Evolutionary conservation across 2,888 invertebrate species (phyloP).

Genomic region (Fragum whitleyi): DNA sequence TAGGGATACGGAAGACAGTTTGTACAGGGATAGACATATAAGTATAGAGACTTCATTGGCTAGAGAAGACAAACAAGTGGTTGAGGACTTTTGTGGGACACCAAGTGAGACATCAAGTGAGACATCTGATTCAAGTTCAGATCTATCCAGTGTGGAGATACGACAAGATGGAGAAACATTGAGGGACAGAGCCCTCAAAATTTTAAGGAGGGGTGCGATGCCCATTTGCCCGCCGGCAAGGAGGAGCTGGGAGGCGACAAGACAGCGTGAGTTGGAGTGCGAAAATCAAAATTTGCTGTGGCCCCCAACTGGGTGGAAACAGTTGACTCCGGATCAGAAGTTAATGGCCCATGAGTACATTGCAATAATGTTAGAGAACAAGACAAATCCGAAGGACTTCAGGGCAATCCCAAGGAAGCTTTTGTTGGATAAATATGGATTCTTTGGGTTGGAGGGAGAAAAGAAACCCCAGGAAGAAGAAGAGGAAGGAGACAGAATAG

Average conservation of each 20-base stretch:
- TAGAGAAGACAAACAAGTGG: no score
- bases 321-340: slow-evolving; percentile 26
- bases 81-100: no score
- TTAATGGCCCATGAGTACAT: slow-evolving; percentile 29
- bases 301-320: slow-evolving; percentile 12
- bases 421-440: slow-evolving; percentile 30
- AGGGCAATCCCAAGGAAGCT: neutral
- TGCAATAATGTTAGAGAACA: slow-evolving; percentile 28
- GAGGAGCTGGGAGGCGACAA: slow-evolving; percentile 14
- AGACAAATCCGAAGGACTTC: neutral
- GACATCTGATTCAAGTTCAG: no score
- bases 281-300: neutral
- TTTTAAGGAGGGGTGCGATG: slow-evolving; percentile 26
- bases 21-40: no score
- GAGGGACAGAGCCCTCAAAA: slow-evolving; percentile 22
- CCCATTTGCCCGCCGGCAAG: slow-evolving; percentile 23
- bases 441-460: slow-evolving; percentile 26
- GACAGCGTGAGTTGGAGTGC: neutral
- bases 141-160: no score
- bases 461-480: slow-evolving; percentile 1
- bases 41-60: no score
- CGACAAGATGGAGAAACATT: no score
- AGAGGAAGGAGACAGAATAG: slow-evolving; percentile 21
- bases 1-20: no score
- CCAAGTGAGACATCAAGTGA: no score